Conservation (phyloP, 92 coral and sea anemone species). For the Bergia puertoricense region DNA sequence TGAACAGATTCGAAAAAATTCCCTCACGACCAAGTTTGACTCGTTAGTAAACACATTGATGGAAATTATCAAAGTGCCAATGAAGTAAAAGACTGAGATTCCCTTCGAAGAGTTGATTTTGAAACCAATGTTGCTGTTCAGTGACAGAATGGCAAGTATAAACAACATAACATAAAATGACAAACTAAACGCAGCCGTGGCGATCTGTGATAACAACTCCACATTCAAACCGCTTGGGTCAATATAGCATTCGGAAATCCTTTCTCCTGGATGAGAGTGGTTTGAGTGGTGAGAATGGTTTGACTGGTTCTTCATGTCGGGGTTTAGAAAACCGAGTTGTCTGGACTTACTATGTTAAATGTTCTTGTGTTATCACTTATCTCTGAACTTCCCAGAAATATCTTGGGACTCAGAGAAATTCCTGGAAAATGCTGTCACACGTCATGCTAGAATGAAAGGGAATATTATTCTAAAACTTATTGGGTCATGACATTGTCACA, state of each 20-base stretch:
- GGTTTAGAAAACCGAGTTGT: neutral
- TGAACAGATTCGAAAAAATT: conserved; percentile 30
- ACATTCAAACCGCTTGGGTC: conserved; percentile 24
- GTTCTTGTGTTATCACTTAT: too few species aligned
- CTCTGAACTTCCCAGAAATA: neutral
- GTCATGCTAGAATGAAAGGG: neutral
- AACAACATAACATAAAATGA: neutral
- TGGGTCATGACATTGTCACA: neutral
- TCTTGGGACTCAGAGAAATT: neutral
- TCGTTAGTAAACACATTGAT: conserved; percentile 47
- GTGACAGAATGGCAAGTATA: neutral
- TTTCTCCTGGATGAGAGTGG: neutral
- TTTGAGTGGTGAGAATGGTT: neutral
- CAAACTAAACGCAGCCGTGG: conserved; percentile 3
- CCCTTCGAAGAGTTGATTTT: conserved; percentile 28
- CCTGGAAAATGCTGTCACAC: neutral
- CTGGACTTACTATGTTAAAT: neutral
- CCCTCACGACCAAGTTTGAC: conserved; percentile 3
- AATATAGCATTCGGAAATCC: neutral
- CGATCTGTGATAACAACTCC: neutral
- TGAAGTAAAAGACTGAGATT: conserved; percentile 18
- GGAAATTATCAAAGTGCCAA: conserved; percentile 36
- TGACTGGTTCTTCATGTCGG: neutral
- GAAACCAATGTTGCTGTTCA: conserved; percentile 11
- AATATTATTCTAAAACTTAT: too few species aligned